phyloP scores from a whole-genome alignment of 1,140 invertebrate genomes.

The Drosophila azteca region DNA sequence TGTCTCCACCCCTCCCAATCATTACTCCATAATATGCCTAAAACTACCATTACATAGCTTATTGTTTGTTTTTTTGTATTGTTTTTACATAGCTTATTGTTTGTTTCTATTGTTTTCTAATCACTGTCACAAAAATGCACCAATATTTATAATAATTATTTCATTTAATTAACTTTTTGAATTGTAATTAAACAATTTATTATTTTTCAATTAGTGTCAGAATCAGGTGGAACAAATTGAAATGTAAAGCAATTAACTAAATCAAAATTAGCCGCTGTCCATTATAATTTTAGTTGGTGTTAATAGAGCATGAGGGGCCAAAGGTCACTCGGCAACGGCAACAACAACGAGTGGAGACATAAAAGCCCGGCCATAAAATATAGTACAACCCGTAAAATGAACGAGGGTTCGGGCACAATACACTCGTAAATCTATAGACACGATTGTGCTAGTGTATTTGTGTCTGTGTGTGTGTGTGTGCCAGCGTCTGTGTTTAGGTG shows the following conservation, averaged over 20 bases:
- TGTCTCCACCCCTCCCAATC: no score
- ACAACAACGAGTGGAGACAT: conserved; percentile 16
- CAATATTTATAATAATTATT: conserved; percentile 38
- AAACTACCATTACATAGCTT: no score
- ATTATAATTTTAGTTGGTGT: conserved; percentile 4
- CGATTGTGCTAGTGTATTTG: not conserved
- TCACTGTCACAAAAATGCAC: conserved; percentile 2
- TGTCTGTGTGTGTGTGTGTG: conserved; percentile 14
- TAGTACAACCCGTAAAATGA: conserved; percentile 58
- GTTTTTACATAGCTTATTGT: no score
- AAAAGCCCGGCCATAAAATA: conserved; percentile 51
- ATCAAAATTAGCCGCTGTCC: conserved; percentile 23
- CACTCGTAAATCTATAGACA: conserved; percentile 50
- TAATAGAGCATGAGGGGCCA: conserved; percentile 21
- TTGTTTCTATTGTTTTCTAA: conserved; percentile 19
- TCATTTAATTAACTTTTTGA: conserved; percentile 35
- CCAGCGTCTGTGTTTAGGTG: conserved; percentile 49
- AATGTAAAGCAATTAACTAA: conserved; percentile 20
- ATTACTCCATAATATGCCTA: no score
- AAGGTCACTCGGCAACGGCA: conserved; percentile 5
- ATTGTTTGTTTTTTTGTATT: conserved; percentile 24
- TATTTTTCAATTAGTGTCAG: conserved; percentile 43
- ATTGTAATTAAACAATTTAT: conserved; percentile 27
- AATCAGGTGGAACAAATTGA: conserved; percentile 12
- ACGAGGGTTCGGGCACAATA: conserved; percentile 16